Evolutionary conservation across 2,888 invertebrate species (phyloP).

Genomic region (Mythimna lalbum): DNA sequence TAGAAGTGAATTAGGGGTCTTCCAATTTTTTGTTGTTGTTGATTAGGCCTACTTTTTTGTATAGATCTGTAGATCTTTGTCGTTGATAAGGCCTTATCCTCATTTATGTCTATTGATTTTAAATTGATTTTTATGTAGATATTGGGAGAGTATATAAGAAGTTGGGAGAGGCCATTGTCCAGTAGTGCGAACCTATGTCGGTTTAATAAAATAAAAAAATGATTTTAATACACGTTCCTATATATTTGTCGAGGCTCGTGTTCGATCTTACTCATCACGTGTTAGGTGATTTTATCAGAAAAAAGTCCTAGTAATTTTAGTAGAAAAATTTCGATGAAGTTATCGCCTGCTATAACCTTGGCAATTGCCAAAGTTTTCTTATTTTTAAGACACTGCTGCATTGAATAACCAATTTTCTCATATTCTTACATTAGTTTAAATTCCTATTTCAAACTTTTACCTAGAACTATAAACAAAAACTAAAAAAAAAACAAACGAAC

Average conservation of each 20-base stretch:
- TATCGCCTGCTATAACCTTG: not conserved
- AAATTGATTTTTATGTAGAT: not conserved
- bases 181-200: no score
- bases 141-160: no score
- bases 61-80: not conserved
- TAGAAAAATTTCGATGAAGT: not conserved
- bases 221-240: no score
- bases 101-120: not conserved
- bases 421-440: not conserved
- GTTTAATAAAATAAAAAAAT: no score
- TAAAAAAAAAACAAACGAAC: slow-evolving; percentile 9
- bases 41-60: not conserved
- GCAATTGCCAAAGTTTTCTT: no score
- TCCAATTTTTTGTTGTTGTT: slow-evolving; percentile 39
- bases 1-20: slow-evolving; percentile 60
- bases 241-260: no score
- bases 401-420: no score
- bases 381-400: no score
- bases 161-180: no score
- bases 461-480: not conserved
- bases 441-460: not conserved
- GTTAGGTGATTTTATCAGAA: not conserved
- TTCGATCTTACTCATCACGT: not conserved
- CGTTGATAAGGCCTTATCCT: slow-evolving; percentile 23
- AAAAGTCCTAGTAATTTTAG: not conserved